Evolutionary conservation across 2,797 vertebrate genomes (phyloP), one percentile per base, ranked within the genome.

Genomic region (Brotula barbata): DNA sequence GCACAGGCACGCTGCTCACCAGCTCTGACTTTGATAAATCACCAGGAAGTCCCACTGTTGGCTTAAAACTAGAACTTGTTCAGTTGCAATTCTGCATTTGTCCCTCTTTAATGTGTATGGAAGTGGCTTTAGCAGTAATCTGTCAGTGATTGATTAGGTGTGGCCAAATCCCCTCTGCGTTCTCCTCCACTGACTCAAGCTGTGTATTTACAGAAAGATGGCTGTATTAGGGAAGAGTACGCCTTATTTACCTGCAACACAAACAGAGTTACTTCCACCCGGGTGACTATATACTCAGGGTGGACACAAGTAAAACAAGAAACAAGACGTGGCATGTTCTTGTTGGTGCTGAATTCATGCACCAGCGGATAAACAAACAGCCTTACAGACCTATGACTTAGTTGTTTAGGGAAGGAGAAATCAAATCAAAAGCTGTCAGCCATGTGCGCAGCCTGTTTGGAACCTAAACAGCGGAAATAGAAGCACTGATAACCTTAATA

Each of bases 11-110:
- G 93, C 94, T 92, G 94, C 95, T 95, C 94, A 94, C 92, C 91
- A 91, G 91, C 94, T 91, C 92, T 96, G 96, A 99, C 95, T 97
- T 98, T 99, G 96, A 99, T 97, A 95, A 98, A 98, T 97, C 96
- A 96, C 95, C 95, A 94, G 95, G 94, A 98, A 98, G 95, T 96
- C 94, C 94, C 93, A 94, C 91, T 95, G 95, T 95, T 96, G 96
- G 94, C 96, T 97, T 95, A 94, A 96, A 98, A 97, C 94, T 97
- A 94, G 94, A 95, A 96, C 95, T 97, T 97, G 95, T 98, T 98
- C 96, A 94, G 94, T 94, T 95, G 95, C 95, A 96, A 96, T 98
- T 98, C 95, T 98, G 95, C 95, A 98, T 98, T 98, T 97, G 95
- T 98, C 94, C 94, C 94, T 91, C 93, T 95, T 95, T 97, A 98